Conservation (phyloP, 2,888 invertebrate genomes). For the Cryptosula pallasiana region DNA sequence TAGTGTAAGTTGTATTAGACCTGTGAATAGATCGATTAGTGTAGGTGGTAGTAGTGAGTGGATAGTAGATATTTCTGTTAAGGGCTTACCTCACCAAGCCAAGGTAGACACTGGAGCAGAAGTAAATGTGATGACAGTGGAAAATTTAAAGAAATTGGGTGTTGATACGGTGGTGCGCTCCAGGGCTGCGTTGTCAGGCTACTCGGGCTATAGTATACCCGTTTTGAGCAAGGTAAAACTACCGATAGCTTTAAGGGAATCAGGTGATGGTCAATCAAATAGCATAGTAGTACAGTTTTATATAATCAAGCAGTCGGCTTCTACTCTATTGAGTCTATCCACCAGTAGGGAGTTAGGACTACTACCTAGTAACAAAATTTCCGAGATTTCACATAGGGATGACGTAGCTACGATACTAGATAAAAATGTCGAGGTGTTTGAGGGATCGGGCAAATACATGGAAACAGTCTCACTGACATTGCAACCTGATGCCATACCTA, state of each 20-base stretch:
- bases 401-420: background rate
- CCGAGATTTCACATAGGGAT: background rate
- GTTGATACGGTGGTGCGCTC: background rate
- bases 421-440: background rate
- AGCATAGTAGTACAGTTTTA: too few species aligned
- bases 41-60: background rate
- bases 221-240: background rate
- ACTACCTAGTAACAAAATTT: background rate
- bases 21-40: background rate
- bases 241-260: too few species aligned
- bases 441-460: background rate
- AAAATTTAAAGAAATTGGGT: background rate
- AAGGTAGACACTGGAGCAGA: too few species aligned
- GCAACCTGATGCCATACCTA: background rate
- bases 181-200: background rate
- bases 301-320: background rate
- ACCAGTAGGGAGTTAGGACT: constrained; percentile 6
- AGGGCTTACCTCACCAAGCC: too few species aligned
- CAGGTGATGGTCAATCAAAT: too few species aligned
- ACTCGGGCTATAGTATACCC: background rate
- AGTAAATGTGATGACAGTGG: background rate
- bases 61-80: background rate
- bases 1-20: background rate
- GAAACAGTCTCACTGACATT: background rate
- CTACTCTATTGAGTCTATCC: constrained; percentile 2